A percentile compares a stretch with the other conserved stretches of the same genome.
These are phyloP conservation scores for Drosophila neutralis DNA, from an alignment of 2,888 invertebrate species.

Conservation along the genomic window DNA sequence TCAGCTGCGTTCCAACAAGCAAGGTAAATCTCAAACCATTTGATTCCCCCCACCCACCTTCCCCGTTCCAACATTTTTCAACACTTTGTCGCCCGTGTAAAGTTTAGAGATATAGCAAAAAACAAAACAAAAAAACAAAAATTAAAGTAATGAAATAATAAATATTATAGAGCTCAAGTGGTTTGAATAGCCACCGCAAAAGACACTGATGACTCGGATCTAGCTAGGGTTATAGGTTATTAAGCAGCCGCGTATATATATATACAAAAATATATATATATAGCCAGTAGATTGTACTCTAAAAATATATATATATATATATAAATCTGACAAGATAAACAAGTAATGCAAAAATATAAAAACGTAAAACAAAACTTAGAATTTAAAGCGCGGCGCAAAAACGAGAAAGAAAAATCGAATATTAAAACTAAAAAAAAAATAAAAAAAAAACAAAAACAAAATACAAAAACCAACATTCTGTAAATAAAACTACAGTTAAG, in stretches of 20 bases:
- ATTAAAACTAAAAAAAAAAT: constrained; percentile 26
- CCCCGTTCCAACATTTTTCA: constrained; percentile 9
- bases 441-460: constrained; percentile 29
- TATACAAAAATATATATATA: constrained; percentile 46
- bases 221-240: constrained; percentile 70
- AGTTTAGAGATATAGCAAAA: constrained; percentile 41
- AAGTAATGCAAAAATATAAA: constrained; percentile 18
- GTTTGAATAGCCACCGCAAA: constrained; percentile 42
- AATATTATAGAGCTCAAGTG: constrained; percentile 54
- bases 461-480: constrained; percentile 55
- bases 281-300: constrained; percentile 81
- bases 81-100: constrained; percentile 58
- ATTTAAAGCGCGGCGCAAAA: constrained; percentile 69
- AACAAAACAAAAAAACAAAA: constrained; percentile 2
- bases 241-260: constrained; percentile 58
- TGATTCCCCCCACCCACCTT: constrained; percentile 16
- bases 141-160: constrained; percentile 25
- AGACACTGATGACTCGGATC: constrained; percentile 54
- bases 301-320: constrained; percentile 43
- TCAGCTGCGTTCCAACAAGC: constrained; percentile 68
- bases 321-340: constrained; percentile 24
- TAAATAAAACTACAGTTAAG: constrained; percentile 84
- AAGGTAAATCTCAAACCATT: constrained; percentile 63
- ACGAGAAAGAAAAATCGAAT: constrained; percentile 36
- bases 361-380: constrained; percentile 54